Percentiles rank a stretch among this genome's conserved stretches.
Conservation (phyloP, 2,888 invertebrate genomes). For the Nephrocerus scutellatus region DNA sequence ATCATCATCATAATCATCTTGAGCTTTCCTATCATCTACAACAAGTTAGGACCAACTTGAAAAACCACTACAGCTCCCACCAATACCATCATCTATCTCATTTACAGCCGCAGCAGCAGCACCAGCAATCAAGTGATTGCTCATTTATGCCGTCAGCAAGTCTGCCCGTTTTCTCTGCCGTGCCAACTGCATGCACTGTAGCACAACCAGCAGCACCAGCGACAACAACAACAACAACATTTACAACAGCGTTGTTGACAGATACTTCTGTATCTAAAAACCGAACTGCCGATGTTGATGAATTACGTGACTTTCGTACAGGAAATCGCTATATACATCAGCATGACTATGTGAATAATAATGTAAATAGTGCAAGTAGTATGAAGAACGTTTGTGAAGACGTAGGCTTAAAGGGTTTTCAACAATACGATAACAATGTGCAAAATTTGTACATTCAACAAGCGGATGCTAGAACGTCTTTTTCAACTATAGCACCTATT, state of each 20-base stretch:
- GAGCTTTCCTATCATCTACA: conserved; percentile 24
- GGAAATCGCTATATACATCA: conserved; percentile 28
- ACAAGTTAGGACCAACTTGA: conserved; percentile 21
- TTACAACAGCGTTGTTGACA: conserved; percentile 22
- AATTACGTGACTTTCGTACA: conserved; percentile 27
- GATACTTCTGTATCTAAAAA: conserved; percentile 21
- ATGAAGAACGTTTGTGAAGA: conserved; percentile 2
- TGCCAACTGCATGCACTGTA: conserved; percentile 19
- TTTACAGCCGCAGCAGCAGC: conserved; percentile 16
- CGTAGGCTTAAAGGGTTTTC: conserved; percentile 5
- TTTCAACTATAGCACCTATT: conserved; percentile 34
- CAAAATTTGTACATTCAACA: background rate
- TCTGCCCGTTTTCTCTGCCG: conserved; percentile 31
- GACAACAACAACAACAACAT: conserved; percentile 16
- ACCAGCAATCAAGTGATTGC: conserved; percentile 24
- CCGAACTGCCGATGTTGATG: conserved; percentile 12
- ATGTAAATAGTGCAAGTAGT: background rate
- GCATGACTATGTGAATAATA: conserved; percentile 22
- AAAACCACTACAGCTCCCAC: conserved; percentile 18
- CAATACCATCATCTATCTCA: conserved; percentile 22
- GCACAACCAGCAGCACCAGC: conserved; percentile 18
- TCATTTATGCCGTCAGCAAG: conserved; percentile 34
- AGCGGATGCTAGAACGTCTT: conserved; percentile 4
- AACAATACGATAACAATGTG: conserved; percentile 2
- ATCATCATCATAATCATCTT: conserved; percentile 24